Base-by-base conservation (phyloP, 2,797 vertebrate species). In the Lacerta agilis region DNA sequence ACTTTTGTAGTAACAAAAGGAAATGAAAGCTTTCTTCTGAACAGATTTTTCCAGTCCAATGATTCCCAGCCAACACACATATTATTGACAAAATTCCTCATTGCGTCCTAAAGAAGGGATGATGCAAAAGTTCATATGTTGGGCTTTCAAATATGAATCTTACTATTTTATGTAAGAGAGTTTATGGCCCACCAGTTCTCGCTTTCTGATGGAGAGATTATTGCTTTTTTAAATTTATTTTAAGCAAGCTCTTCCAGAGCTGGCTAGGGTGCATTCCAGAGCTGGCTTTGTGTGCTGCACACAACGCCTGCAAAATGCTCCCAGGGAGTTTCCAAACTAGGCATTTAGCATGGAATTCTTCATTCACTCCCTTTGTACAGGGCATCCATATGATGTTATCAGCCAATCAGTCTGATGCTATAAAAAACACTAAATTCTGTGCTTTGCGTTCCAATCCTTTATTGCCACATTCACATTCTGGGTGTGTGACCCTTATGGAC, bases 41-140 rank as follows among this genome's bases (percentile, higher is more conserved):
- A 5, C 45, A 86, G 25, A 87, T 86, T 90, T 92, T 58, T 88
- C 33, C 79, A 80, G 23, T 85, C 85, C 88, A 38, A 9, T 92
- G 86, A 8, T 89, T 82, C 29, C 0, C 86, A 87, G 67, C 83
- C 81, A 86, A 7, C 36, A 27, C 82, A 75, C 29, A n/a, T 20
- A 49, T 0, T 71, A 72, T 33, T 25, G 86, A 13, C 64, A 80
- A 38, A 83, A 45, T 55, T 90, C 79, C 87, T 86, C 80, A 85
- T 55, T 81, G 38, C 23, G 84, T 85, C 88, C 1, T 84, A 89
- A 88, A 84, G 90, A 78, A 80, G 29, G 9, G 49, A 49, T 45
- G 79, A 82, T 79, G 41, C 73, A 87, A 92, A 91, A 43, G 2
- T 88, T 83, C 25, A 88, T 6, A 76, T 11, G 58, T 66, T 75